These are phyloP conservation scores for Xiphias gladius DNA, from an alignment of 2,113 vertebrate species.

Conservation along the genomic window DNA sequence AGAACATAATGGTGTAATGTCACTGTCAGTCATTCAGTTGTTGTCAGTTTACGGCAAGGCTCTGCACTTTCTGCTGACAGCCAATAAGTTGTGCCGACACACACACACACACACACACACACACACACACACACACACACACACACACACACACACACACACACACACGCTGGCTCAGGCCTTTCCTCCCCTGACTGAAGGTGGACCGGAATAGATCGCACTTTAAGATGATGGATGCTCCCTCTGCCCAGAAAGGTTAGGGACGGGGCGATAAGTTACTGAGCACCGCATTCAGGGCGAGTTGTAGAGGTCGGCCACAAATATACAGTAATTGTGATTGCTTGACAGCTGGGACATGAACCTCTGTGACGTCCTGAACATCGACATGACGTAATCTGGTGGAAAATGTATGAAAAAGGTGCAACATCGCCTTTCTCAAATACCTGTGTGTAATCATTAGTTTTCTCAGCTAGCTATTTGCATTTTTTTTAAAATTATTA, in stretches of 20 bases:
- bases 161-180: conserved; percentile 63
- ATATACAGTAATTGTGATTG: conserved; percentile 73
- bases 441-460: not conserved
- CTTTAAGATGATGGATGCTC: conserved; percentile 82
- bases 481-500: not conserved
- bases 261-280: conserved; percentile 78
- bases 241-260: conserved; percentile 79
- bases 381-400: conserved; percentile 25
- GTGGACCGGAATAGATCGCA: conserved; percentile 80
- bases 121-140: conserved; percentile 51
- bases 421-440: conserved; percentile 17
- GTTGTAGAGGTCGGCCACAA: conserved; percentile 66
- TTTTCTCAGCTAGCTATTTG: conserved; percentile 21
- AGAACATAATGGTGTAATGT: conserved; percentile 72
- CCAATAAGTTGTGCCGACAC: conserved; percentile 78
- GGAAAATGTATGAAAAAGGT: conserved; percentile 46
- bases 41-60: conserved; percentile 81
- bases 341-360: conserved; percentile 66
- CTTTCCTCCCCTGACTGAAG: conserved; percentile 61
- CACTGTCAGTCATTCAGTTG: conserved; percentile 81
- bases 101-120: conserved; percentile 43
- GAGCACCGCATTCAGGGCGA: conserved; percentile 59
- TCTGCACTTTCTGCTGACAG: conserved; percentile 83
- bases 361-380: conserved; percentile 30
- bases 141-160: conserved; percentile 41